phyloP scores from a whole-genome alignment of 2,113 vertebrate species.

The Silurus glanis region DNA sequence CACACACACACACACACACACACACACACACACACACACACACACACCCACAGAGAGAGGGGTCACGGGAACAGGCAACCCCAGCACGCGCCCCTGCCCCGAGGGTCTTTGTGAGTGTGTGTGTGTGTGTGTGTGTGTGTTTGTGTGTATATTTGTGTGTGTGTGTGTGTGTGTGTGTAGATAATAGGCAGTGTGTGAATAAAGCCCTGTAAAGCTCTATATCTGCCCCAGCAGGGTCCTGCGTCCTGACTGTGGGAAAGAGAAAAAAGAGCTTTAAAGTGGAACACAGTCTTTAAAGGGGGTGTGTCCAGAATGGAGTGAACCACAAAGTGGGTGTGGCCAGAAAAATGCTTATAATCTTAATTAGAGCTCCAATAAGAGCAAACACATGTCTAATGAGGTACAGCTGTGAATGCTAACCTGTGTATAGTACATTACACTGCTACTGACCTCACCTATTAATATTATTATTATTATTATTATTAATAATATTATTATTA shows the following conservation, averaged over 20 bases:
- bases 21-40: slow-evolving; percentile 3
- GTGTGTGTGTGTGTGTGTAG: background rate
- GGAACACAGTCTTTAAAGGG: background rate
- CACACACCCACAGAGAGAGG: background rate
- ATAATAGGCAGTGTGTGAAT: slow-evolving; percentile 36
- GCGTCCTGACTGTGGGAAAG: slow-evolving; percentile 40
- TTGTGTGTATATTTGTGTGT: background rate
- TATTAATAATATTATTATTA: too few relatives aligned
- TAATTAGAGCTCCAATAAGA: background rate
- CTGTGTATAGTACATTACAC: too few relatives aligned
- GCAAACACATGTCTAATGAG: too few relatives aligned
- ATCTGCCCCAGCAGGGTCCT: slow-evolving; percentile 29
- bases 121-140: slow-evolving; percentile 23
- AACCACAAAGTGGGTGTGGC: background rate
- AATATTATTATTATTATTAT: too few relatives aligned
- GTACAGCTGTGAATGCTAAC: too few relatives aligned
- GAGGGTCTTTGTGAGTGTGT: slow-evolving; percentile 16
- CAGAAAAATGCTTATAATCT: background rate
- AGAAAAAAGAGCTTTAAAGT: background rate
- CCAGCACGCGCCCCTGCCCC: slow-evolving; percentile 33
- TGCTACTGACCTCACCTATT: too few relatives aligned
- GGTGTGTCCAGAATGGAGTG: background rate
- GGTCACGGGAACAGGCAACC: slow-evolving; percentile 27
- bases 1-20: background rate
- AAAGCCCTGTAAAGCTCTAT: slow-evolving; percentile 43